Evolutionary conservation across 30 jellyfish, hydroid and myxozoan species (phyloP).

Genomic region (Haliclystus octoradiatus): DNA sequence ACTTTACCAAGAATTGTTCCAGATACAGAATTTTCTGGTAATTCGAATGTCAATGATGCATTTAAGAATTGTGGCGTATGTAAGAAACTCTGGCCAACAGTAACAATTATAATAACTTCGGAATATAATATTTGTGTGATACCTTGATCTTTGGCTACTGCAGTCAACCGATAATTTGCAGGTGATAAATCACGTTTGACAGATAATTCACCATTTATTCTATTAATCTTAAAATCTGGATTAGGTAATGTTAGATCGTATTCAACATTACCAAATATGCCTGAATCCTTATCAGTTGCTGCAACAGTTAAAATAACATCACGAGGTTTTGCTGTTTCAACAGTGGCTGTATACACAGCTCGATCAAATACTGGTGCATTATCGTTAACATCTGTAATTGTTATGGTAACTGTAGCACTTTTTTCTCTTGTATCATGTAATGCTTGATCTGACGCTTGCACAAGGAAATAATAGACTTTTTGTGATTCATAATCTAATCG

Average conservation of each 20-base stretch:
- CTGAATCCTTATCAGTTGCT: slow-evolving; percentile 86
- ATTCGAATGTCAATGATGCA: slow-evolving; percentile 43
- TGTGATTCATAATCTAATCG: slow-evolving; percentile 59
- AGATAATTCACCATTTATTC: slow-evolving; percentile 42
- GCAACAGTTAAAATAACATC: slow-evolving; percentile 13
- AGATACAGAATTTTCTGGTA: slow-evolving; percentile 59
- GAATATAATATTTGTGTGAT: slow-evolving; percentile 20
- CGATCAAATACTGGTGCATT: slow-evolving; percentile 67
- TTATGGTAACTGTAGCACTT: slow-evolving; percentile 22
- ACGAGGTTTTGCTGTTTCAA: slow-evolving; percentile 15
- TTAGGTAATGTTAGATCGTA: slow-evolving; percentile 39
- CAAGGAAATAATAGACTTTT: slow-evolving; percentile 36
- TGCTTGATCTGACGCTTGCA: slow-evolving; percentile 70
- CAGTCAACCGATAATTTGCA: slow-evolving; percentile 65
- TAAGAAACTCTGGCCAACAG: slow-evolving; percentile 47
- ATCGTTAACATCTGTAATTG: slow-evolving; percentile 71
- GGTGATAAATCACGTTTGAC: slow-evolving; percentile 27
- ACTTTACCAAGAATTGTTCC: slow-evolving; percentile 43
- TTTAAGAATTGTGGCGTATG: slow-evolving; percentile 45
- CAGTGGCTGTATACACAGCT: slow-evolving; percentile 38
- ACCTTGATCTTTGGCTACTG: slow-evolving; percentile 67
- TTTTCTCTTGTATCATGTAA: slow-evolving; percentile 26
- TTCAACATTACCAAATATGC: slow-evolving; percentile 55
- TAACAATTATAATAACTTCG: slow-evolving; percentile 41
- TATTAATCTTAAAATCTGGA: slow-evolving; percentile 29